Conservation (phyloP, 2,888 invertebrate genomes). For the Aspidiotus rigidus region DNA sequence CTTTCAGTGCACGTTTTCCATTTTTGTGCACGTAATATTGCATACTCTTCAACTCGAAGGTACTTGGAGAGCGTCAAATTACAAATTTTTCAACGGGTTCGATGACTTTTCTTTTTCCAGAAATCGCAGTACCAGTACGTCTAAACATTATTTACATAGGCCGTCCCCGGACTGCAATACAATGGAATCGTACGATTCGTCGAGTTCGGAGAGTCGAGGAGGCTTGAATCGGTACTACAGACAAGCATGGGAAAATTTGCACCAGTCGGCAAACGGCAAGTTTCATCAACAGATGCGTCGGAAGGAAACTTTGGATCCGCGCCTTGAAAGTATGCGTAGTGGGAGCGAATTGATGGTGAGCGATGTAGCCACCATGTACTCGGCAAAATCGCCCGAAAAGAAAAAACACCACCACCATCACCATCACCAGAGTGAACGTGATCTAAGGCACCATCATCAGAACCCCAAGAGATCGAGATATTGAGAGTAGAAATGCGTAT, state of each 20-base stretch:
- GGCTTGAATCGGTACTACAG: conserved; percentile 80
- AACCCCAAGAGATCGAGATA: conserved; percentile 22
- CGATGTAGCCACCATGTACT: conserved; percentile 48
- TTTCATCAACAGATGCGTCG: conserved; percentile 46
- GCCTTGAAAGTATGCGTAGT: conserved; percentile 53
- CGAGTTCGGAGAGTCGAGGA: conserved; percentile 71
- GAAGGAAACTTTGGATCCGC: conserved; percentile 59
- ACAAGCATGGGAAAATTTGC: conserved; percentile 87
- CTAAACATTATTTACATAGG: conserved; percentile 75
- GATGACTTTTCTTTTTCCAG: conserved; percentile 44
- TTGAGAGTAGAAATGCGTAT: background rate
- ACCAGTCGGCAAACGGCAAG: conserved; percentile 65
- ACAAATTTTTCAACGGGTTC: too few species aligned
- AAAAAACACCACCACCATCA: conserved; percentile 66
- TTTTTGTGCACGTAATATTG: too few species aligned
- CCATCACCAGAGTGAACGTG: conserved; percentile 48
- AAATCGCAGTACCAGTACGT: conserved; percentile 56
- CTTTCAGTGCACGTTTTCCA: too few species aligned
- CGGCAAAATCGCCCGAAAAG: conserved; percentile 48
- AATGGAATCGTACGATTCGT: conserved; percentile 79
- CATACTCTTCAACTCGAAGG: too few species aligned
- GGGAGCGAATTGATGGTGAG: conserved; percentile 68
- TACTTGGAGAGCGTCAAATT: too few species aligned
- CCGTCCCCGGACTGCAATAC: conserved; percentile 85
- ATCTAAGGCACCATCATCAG: conserved; percentile 37